Evolutionary conservation across 2,797 vertebrate species (phyloP).

Genomic region (Threskiornis aethiopicus): DNA sequence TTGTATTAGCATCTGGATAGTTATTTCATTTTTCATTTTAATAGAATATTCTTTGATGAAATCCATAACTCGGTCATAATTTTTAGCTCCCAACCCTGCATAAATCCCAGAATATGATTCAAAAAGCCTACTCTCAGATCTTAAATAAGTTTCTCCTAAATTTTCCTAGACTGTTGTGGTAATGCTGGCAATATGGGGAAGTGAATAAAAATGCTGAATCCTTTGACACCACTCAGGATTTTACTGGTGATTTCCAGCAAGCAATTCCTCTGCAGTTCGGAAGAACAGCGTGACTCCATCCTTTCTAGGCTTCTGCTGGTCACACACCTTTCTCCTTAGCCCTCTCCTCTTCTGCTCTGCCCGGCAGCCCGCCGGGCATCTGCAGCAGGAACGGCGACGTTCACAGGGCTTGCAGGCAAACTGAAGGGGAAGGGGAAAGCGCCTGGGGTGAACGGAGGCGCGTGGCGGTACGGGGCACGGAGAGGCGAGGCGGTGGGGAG

Average conservation of each 20-base stretch:
- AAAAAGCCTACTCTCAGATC: not conserved
- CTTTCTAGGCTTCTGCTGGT: not conserved
- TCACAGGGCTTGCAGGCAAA: not conserved
- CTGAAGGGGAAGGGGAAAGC: not conserved
- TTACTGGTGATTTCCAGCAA: not conserved
- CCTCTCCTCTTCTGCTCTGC: not conserved
- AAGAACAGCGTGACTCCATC: not conserved
- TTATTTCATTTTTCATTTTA: slow-evolving; percentile 37
- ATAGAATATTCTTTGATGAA: slow-evolving; percentile 33
- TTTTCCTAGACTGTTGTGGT: not conserved
- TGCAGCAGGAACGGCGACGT: accelerated
- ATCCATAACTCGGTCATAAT: slow-evolving; percentile 2
- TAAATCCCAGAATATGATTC: not conserved
- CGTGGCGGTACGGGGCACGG: not conserved
- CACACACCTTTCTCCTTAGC: not conserved
- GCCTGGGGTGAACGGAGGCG: accelerated
- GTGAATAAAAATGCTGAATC: not conserved
- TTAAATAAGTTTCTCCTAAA: not conserved
- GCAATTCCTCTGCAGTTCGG: not conserved
- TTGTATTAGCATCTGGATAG: slow-evolving; percentile 13
- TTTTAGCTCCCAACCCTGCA: not conserved
- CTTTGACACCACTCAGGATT: not conserved
- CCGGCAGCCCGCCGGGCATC: not conserved
- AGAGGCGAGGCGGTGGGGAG: not conserved
- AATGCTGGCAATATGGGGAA: not conserved